These are phyloP conservation scores for Corvus hawaiiensis DNA, from an alignment of 2,113 vertebrate genomes.

Conservation along the genomic window DNA sequence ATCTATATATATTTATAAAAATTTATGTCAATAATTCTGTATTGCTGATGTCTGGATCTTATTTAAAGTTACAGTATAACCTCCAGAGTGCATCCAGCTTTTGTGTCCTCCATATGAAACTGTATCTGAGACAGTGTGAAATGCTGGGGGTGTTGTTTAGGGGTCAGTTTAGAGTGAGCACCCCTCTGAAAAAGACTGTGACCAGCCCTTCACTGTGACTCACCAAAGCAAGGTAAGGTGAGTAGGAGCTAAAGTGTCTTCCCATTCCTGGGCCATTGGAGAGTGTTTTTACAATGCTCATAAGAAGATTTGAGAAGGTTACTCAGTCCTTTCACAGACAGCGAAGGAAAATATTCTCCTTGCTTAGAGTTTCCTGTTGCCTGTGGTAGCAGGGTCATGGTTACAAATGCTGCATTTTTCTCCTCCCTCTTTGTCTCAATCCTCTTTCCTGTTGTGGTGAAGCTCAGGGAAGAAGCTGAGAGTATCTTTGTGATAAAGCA, in stretches of 20 bases:
- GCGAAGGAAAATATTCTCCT: background rate
- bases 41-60: background rate
- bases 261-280: background rate
- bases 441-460: background rate
- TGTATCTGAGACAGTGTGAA: background rate
- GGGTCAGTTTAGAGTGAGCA: background rate
- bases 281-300: background rate
- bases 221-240: background rate
- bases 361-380: background rate
- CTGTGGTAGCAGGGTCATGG: background rate
- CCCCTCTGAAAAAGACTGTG: background rate
- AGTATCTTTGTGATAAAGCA: background rate
- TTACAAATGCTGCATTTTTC: background rate
- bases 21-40: background rate
- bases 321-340: background rate
- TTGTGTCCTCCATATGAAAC: background rate
- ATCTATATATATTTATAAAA: background rate
- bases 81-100: background rate
- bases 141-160: background rate
- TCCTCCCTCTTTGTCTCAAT: background rate
- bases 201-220: background rate
- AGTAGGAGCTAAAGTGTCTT: background rate
- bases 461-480: background rate
- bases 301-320: background rate
- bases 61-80: background rate